A percentile compares a stretch with the other conserved stretches of the same genome.
Evolutionary conservation across 2,797 vertebrate species (phyloP).

Genomic region (Sebastes hubbsi): DNA sequence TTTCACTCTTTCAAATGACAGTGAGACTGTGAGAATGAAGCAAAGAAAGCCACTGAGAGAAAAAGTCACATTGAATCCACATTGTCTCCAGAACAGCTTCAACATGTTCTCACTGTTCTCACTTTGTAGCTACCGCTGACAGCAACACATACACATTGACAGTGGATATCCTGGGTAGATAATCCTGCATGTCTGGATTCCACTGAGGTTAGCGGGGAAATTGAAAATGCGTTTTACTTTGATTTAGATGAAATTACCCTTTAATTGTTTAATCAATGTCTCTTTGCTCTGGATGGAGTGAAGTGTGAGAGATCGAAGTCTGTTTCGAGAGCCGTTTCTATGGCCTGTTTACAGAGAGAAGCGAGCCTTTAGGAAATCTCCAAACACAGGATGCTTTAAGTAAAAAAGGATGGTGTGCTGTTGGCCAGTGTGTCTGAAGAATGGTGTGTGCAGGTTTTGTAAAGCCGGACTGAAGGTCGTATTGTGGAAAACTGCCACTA

Average conservation of each 20-base stretch:
- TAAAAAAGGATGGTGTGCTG: background rate
- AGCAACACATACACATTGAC: background rate
- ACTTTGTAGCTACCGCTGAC: background rate
- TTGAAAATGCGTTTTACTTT: background rate
- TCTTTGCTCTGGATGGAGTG: background rate
- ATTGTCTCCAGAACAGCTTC: background rate
- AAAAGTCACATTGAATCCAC: background rate
- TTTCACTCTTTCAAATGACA: background rate
- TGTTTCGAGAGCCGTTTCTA: background rate
- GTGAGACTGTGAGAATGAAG: background rate
- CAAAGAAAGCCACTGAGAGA: background rate
- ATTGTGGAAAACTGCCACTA: constrained; percentile 41
- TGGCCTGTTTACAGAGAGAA: background rate
- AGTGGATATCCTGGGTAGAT: background rate
- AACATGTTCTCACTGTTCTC: background rate
- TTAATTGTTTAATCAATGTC: constrained; percentile 10
- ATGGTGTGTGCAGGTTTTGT: constrained; percentile 6
- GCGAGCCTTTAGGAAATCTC: constrained; percentile 6
- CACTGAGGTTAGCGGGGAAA: background rate
- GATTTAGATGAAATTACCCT: background rate
- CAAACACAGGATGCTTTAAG: constrained; percentile 4
- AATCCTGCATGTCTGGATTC: background rate
- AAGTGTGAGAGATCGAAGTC: background rate
- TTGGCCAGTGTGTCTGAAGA: constrained; percentile 1
- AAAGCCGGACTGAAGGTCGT: constrained; percentile 51